phyloP scores from a whole-genome alignment of 2,113 vertebrate species.

The human region DNA sequence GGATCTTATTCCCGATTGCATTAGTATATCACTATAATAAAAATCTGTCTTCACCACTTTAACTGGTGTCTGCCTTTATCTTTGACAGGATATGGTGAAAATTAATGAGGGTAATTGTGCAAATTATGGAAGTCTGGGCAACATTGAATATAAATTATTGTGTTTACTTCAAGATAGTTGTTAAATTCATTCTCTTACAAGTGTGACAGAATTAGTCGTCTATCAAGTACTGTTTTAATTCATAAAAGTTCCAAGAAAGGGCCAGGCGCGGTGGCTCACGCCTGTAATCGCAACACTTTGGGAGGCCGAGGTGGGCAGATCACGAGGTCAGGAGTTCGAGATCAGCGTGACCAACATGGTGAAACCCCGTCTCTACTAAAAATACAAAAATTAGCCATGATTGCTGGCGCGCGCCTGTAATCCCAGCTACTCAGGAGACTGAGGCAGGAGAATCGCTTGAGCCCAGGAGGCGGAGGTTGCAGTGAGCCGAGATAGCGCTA shows the following conservation, averaged over 20 bases:
- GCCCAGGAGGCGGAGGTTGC: too few species aligned
- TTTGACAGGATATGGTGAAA: background rate
- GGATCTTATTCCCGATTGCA: background rate
- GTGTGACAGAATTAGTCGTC: background rate
- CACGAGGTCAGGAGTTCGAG: too few species aligned
- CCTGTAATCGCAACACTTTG: too few species aligned
- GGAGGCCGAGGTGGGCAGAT: too few species aligned
- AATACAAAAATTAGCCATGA: too few species aligned
- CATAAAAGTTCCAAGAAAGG: background rate
- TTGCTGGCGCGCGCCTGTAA: too few species aligned
- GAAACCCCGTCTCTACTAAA: too few species aligned
- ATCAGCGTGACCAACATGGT: too few species aligned
- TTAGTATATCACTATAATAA: background rate
- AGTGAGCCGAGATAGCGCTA: too few species aligned
- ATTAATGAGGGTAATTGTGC: background rate
- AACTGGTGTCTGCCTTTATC: background rate
- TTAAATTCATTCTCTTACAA: background rate
- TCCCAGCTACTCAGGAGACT: too few species aligned
- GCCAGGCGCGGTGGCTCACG: too few species aligned
- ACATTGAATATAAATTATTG: background rate
- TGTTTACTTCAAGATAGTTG: background rate
- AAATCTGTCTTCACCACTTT: background rate
- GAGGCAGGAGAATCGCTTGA: too few species aligned
- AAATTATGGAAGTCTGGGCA: background rate
- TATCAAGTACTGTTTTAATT: background rate